phyloP scores from a whole-genome alignment of 2,113 vertebrate genomes.

The Hemichromis elongatus region DNA sequence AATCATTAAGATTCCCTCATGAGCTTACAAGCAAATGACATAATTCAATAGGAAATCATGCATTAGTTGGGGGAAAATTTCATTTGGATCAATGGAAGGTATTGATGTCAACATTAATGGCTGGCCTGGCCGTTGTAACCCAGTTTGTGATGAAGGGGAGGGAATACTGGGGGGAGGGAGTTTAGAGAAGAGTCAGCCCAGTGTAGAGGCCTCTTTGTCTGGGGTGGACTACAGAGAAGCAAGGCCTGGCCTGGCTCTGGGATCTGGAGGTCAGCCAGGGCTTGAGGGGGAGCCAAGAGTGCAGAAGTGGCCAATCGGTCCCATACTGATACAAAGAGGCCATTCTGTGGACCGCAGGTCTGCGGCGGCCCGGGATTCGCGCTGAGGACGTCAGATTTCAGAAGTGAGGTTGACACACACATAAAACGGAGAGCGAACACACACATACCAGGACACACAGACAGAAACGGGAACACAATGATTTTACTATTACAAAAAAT shows the following conservation, averaged over 20 bases:
- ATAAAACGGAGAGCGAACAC: background rate
- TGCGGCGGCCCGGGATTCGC: conserved; percentile 16
- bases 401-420: background rate
- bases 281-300: conserved; percentile 47
- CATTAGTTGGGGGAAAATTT: conserved; percentile 47
- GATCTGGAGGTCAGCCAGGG: conserved; percentile 56
- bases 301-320: conserved; percentile 55
- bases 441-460: background rate
- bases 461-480: background rate
- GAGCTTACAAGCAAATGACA: conserved; percentile 36
- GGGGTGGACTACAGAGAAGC: conserved; percentile 37
- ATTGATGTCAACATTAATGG: conserved; percentile 54
- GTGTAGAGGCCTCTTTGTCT: conserved; percentile 60
- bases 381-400: background rate
- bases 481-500: background rate
- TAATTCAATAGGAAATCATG: conserved; percentile 69
- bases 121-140: conserved; percentile 30
- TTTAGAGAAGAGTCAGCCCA: conserved; percentile 51
- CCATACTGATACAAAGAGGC: conserved; percentile 58
- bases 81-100: conserved; percentile 60
- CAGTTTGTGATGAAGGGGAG: conserved; percentile 21
- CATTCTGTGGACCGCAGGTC: conserved; percentile 57
- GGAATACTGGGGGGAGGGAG: background rate
- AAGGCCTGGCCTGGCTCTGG: conserved; percentile 48
- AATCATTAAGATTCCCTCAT: conserved; percentile 28